Conservation (phyloP, 2,113 vertebrate genomes). For the Cynocephalus volans region DNA sequence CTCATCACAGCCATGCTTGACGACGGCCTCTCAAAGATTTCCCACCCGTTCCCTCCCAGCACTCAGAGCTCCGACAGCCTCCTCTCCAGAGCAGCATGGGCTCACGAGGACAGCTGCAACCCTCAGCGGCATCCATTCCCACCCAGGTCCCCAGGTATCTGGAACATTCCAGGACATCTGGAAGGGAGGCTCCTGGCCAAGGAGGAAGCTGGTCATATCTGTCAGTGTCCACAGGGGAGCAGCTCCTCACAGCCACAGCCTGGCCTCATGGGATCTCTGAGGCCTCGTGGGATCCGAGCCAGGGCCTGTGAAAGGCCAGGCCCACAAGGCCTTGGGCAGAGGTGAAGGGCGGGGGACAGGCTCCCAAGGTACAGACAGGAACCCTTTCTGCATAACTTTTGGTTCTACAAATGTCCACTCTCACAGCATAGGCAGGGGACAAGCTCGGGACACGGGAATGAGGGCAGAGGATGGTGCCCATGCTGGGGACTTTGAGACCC, state of each 20-base stretch:
- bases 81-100: background rate
- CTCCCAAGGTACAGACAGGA: too few relatives aligned
- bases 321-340: fast-evolving
- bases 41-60: background rate
- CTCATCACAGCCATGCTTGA: background rate
- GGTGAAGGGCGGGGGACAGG: background rate
- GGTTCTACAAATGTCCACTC: background rate
- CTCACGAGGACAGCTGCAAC: fast-evolving
- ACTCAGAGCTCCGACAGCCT: background rate
- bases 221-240: background rate
- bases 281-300: background rate
- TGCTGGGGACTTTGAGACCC: background rate
- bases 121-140: background rate
- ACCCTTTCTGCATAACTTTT: background rate
- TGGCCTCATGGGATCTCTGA: background rate
- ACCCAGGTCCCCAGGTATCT: too few relatives aligned
- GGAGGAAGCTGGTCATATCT: background rate
- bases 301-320: background rate
- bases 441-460: too few relatives aligned
- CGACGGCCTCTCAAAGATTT: background rate
- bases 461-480: background rate
- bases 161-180: background rate
- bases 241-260: background rate
- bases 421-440: background rate
- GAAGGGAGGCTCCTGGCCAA: background rate